Conservation (phyloP, 2,113 vertebrate genomes). For the Tupaia tana region DNA sequence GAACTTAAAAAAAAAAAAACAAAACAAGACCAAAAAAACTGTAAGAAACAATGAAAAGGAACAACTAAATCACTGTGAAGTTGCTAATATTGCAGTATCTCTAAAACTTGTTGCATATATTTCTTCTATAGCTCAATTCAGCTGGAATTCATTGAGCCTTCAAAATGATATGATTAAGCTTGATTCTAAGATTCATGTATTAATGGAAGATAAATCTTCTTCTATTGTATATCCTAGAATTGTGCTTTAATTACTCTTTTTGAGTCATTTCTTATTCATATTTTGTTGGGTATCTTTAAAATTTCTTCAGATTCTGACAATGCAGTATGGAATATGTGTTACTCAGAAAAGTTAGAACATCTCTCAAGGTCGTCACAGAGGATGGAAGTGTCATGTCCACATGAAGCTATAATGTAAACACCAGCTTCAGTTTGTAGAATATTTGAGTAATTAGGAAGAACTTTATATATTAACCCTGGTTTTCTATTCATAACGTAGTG, state of each 20-base stretch:
- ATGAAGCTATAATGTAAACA: not conserved
- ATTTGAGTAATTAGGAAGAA: not conserved
- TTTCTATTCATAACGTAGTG: not conserved
- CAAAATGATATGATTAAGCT: not conserved
- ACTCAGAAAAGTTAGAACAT: not conserved
- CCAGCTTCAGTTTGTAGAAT: not conserved
- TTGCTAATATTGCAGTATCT: not conserved
- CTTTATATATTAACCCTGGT: not conserved
- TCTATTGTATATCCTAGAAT: not conserved
- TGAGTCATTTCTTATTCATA: not conserved
- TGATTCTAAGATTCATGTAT: not conserved
- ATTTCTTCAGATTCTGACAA: not conserved
- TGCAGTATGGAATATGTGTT: not conserved
- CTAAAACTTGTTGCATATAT: not conserved
- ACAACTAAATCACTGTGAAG: not conserved
- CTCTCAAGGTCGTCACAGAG: not conserved
- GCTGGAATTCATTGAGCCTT: not conserved
- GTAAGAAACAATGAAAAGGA: not conserved
- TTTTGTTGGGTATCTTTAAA: not conserved
- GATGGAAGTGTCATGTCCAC: not conserved
- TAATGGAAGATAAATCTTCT: not conserved
- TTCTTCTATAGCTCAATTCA: not conserved
- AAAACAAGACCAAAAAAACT: not conserved
- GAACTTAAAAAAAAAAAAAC: not conserved
- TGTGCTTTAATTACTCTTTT: not conserved